Evolutionary conservation across 2,797 vertebrate species (phyloP), one percentile per base, ranked within the genome.

Genomic region (Cercopithecus mitis): DNA sequence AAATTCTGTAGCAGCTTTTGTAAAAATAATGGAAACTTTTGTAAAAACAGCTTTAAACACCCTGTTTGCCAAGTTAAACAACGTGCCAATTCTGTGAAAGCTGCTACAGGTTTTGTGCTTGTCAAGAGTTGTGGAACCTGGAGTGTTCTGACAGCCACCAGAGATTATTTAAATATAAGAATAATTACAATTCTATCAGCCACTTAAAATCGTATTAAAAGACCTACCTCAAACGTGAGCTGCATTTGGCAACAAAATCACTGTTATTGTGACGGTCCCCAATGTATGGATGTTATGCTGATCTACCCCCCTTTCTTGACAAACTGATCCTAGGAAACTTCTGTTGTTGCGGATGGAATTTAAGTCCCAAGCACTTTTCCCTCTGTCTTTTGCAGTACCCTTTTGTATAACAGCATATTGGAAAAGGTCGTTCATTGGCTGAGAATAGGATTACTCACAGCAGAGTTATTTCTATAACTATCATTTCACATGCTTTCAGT

Each of bases 41-140:
- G 1, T 75, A 95, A 96, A 97, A 98, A 97, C 95, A 97, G 94
- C 72, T 91, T 92, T 97, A 97, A 98, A 98, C 90, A 97, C 67
- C 55, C 72, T 94, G 94, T 81, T 95, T 96, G 92, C 88, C 92
- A 97, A 97, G 86, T 90, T 36, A 77, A 91, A 77, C 79, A 67
- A 83, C 25, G 41, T 96, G 90, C 93, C 97, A 97, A 75, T 82
- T 97, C 81, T 97, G 73, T 93, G 73, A 98, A 97, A 96, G 90
- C 92, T 92, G 86, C 85, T 96, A 58, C 72, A 86, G 86, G 96
- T 95, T 95, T 98, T 81, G 90, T 96, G 91, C 92, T 81, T 45
- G 77, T 91, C 85, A 79, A n/a, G 22, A 94, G 81, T 64, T 81
- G 58, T 73, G 57, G 95, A 98, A 96, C 94, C 96, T 97, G 96